Evolutionary conservation across 2,113 vertebrate genomes (phyloP), one percentile per base, ranked within the genome.

Genomic region (Rhipidura dahli): DNA sequence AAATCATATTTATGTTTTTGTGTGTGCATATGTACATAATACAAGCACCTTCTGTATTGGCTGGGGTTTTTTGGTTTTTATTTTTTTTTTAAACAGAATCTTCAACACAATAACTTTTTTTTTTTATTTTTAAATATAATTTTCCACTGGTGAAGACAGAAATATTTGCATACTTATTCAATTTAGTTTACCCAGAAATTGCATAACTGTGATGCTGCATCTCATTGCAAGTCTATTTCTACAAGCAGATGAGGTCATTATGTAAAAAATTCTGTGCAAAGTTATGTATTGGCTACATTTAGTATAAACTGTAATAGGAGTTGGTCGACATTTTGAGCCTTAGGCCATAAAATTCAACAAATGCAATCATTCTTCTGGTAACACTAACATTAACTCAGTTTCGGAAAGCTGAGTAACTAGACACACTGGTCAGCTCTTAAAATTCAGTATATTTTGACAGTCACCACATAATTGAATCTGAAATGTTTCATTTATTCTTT

Each of bases 331-430:
- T 89, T 95, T 78, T 78, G 69, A 89, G 80, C 85, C 96, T 94
- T 82, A 94, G 93, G 93, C 83, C 49, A 89, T 94, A 84, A 94
- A 93, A 94, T 89, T 94, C 83, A 89, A 86, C 21, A 90, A 75
- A 92, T 65, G n/a, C 40, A 89, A 79, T 96, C 44, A 69, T 89
- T 96, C n/a, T 89, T 92, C 85, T 92, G 83, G 72, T 82, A 97
- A 71, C 72, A 64, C 31, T 87, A 73, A 59, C 35, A 91, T 88
- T 90, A 93, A 89, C 56, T 60, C 68, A 44, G 4, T 77, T 95
- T 94, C 90, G 65, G 86, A 92, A 94, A 90, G 56, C 56, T 78
- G 65, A 87, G 26, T 77, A 92, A 75, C 85, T 88, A 85, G 76
- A 37, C 60, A 90, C 9, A 68, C 20, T 79, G 82, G 93, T 89